Evolutionary conservation across 2,797 vertebrate species (phyloP).

Genomic region (Cottoperca gobio): DNA sequence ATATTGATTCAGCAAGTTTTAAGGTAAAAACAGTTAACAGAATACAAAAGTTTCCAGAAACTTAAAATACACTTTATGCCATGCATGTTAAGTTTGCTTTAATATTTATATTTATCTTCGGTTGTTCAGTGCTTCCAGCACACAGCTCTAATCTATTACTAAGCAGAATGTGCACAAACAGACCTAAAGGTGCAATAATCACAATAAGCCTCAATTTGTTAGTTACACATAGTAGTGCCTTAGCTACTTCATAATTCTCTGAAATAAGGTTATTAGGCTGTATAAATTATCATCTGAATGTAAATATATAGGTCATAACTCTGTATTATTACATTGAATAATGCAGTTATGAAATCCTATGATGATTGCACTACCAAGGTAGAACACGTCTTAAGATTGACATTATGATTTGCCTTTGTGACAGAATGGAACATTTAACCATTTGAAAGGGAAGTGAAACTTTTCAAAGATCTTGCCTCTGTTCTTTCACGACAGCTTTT

Average conservation of each 20-base stretch:
- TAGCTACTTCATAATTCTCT: conserved; percentile 45
- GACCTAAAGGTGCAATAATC: conserved; percentile 58
- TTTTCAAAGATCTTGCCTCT: conserved; percentile 28
- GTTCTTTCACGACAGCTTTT: conserved; percentile 11
- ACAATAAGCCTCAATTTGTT: conserved; percentile 52
- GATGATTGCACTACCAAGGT: conserved; percentile 24
- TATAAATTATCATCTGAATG: conserved; percentile 42
- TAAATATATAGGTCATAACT: conserved; percentile 28
- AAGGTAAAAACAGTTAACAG: conserved; percentile 54
- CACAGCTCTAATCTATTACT: conserved; percentile 36
- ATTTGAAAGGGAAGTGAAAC: conserved; percentile 39
- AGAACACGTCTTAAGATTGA: conserved; percentile 32
- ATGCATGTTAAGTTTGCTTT: conserved; percentile 68
- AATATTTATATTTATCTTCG: conserved; percentile 50
- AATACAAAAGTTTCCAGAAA: conserved; percentile 57
- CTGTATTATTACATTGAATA: conserved; percentile 31
- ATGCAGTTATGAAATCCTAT: conserved; percentile 26
- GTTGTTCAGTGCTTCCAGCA: conserved; percentile 53
- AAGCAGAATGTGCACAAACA: conserved; percentile 53
- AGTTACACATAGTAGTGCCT: conserved; percentile 55
- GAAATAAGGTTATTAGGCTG: conserved; percentile 42
- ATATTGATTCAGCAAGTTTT: conserved; percentile 33
- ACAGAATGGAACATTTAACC: conserved; percentile 24
- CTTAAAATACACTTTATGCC: conserved; percentile 52
- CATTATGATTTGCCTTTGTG: conserved; percentile 25